Evolutionary conservation across 1,140 invertebrate genomes (phyloP).

Genomic region (Sycophaga agraensis): DNA sequence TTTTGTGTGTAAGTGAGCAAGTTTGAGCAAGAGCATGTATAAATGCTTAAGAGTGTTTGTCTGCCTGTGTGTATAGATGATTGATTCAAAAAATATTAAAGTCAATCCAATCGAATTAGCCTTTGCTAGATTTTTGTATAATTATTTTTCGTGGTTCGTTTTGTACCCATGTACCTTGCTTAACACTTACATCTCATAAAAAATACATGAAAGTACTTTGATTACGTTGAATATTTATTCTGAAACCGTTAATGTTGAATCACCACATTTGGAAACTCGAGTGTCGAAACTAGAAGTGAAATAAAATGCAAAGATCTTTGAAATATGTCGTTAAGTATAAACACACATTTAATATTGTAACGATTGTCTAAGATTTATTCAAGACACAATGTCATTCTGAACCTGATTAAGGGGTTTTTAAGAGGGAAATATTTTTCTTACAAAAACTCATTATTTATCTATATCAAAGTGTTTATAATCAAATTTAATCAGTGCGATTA

Average conservation of each 20-base stretch:
- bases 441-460: neutral
- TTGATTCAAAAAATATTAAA: constrained; percentile 3
- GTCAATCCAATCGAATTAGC: constrained; percentile 26
- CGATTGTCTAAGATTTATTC: constrained; percentile 48
- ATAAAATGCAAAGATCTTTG: constrained; percentile 38
- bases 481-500: neutral
- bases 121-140: constrained; percentile 28
- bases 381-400: constrained; percentile 45
- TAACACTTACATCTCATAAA: constrained; percentile 11
- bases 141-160: constrained; percentile 29
- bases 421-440: constrained; percentile 34
- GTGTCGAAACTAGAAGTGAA: constrained; percentile 34
- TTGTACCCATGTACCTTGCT: constrained; percentile 30
- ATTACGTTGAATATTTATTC: constrained; percentile 19
- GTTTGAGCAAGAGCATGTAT: neutral
- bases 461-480: neutral
- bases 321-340: constrained; percentile 45
- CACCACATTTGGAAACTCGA: constrained; percentile 35
- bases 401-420: constrained; percentile 49
- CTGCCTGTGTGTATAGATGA: neutral
- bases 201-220: constrained; percentile 24
- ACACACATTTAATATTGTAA: constrained; percentile 48
- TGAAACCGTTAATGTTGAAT: constrained; percentile 23
- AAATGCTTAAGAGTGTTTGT: neutral
- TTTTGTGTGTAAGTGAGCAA: constrained; percentile 1